These are phyloP conservation scores for Cephus nigrinus DNA, from an alignment of 2,888 invertebrate genomes.

Conservation along the genomic window DNA sequence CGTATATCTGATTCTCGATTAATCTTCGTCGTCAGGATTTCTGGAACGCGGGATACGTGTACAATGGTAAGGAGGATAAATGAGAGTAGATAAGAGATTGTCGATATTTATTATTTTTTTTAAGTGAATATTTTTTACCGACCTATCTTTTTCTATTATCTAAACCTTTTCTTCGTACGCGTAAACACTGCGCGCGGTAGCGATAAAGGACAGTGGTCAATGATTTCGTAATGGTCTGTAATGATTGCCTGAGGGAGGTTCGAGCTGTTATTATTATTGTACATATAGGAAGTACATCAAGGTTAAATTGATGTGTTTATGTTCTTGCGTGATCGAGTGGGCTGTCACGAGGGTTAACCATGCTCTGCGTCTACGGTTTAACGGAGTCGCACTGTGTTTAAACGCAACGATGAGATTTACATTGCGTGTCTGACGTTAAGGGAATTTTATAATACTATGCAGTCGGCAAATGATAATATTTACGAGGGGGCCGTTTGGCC, in stretches of 20 bases:
- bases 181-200: not conserved
- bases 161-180: not conserved
- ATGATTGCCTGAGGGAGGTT: not conserved
- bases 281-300: not conserved
- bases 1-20: not conserved
- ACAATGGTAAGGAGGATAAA: not conserved
- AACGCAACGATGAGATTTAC: not conserved
- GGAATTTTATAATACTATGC: not conserved
- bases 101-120: not conserved
- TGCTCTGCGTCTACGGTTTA: not conserved
- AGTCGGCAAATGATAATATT: not conserved
- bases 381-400: not conserved
- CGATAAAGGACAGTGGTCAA: not conserved
- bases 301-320: not conserved
- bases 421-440: not conserved
- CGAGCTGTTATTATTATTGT: not conserved
- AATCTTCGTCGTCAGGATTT: not conserved
- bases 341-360: not conserved
- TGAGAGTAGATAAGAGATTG: not conserved
- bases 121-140: not conserved
- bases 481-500: not conserved
- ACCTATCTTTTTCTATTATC: not conserved
- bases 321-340: not conserved
- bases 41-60: not conserved
- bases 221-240: not conserved